Conservation (phyloP, 2,113 vertebrate genomes). For the Corapipo altera region DNA sequence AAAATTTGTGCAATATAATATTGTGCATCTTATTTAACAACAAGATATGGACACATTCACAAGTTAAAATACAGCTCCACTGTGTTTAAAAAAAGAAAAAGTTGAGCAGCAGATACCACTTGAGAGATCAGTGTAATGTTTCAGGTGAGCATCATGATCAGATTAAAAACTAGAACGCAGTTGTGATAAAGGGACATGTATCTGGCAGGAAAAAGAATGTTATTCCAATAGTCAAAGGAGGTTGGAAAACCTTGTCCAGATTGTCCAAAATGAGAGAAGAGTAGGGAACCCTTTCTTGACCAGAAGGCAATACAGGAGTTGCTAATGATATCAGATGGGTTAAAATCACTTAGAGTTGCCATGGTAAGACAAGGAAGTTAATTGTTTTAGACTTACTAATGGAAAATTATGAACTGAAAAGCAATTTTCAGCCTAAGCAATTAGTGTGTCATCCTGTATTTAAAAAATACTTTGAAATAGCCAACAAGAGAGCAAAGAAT, state of each 20-base stretch:
- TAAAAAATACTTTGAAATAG: conserved; percentile 20
- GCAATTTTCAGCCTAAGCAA: conserved; percentile 14
- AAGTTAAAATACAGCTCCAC: background rate
- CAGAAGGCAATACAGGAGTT: background rate
- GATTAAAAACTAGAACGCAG: background rate
- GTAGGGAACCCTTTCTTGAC: background rate
- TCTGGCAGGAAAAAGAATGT: background rate
- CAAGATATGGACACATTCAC: background rate
- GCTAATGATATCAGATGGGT: background rate
- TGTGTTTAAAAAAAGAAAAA: background rate
- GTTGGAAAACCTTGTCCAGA: background rate
- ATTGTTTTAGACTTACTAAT: background rate
- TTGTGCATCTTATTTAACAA: background rate
- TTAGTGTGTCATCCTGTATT: background rate
- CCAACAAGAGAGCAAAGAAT: background rate
- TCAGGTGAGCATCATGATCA: accelerated
- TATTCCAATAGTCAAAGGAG: background rate
- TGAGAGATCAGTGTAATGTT: background rate
- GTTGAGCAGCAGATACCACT: background rate
- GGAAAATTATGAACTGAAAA: background rate
- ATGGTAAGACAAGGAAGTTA: background rate
- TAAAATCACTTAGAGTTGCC: background rate
- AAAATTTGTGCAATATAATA: background rate
- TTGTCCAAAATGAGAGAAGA: background rate
- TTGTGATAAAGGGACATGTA: background rate